Evolutionary conservation across 2,888 invertebrate species (phyloP), one percentile per base, ranked within the genome.

Genomic region (Salticus scenicus): DNA sequence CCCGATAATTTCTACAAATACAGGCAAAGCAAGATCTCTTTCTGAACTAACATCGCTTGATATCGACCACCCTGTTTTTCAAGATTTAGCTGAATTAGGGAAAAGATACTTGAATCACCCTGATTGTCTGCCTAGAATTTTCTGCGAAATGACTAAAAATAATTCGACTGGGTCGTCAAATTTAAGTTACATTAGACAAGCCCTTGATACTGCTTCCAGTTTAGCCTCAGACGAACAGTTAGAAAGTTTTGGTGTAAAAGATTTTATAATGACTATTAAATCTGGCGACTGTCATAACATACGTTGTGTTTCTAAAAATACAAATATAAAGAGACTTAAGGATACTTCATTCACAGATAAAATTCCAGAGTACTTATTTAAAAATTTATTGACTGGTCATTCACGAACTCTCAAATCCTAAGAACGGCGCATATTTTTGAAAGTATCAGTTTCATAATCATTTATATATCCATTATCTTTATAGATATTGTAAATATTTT

Each of bases 71-170:
- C 42, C 82, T 20, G 37, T 82, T 51, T 20, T 83, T 17, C 72
- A 77, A 47, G 73, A 77, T 30, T 51, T 77, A 30, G 73, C 51
- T 1, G 77, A 76, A 7, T 82, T 82, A 64, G 75, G 76, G 20
- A 28, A 66, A 8, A 76, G 75, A 28, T 82, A 82, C n/a, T n/a
- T 76, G 24, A 77, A 77, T 14, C 51, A 67, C 41, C 66, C 72
- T 1, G 83, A 83, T 14, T 83, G 83, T 24, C 42, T 83, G 1
- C 67, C 72, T 14, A 77, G 67, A 37, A 73, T 77, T 64, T 69
- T 83, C 33, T 83, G 83, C 17, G 42, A 83, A 30, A 83, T 83
- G 73, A 24, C 73, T 0, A 69, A 30, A n/a, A 66, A 83, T 12
- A 77, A 73, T 41, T 41, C 64, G 1, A 73, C 64, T 8, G n/a